Conservation (phyloP, 2,888 invertebrate species). For the Rhingia campestris region DNA sequence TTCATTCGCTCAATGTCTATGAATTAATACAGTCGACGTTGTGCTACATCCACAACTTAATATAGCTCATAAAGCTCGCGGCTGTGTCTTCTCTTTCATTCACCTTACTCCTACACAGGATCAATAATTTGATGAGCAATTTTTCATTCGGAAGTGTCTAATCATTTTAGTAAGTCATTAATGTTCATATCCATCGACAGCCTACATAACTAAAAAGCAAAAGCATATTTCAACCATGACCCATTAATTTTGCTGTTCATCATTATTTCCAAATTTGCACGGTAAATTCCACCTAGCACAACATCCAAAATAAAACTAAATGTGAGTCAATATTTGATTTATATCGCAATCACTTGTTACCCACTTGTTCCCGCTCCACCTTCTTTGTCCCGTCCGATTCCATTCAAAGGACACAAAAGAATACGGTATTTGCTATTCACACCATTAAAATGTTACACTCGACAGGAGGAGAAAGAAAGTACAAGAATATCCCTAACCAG, state of each 20-base stretch:
- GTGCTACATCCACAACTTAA: too few species aligned
- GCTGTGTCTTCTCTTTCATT: too few species aligned
- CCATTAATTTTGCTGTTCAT: slow-evolving; percentile 5
- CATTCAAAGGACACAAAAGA: slow-evolving; percentile 7
- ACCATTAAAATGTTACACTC: slow-evolving; percentile 34
- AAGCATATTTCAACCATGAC: background rate
- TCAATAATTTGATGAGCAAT: too few species aligned
- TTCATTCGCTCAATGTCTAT: too few species aligned
- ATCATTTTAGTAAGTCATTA: too few species aligned
- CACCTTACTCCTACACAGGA: too few species aligned
- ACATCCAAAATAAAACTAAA: slow-evolving; percentile 11
- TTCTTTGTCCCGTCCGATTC: slow-evolving; percentile 6
- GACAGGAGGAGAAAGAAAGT: slow-evolving; percentile 8
- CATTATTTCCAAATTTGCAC: slow-evolving; percentile 14
- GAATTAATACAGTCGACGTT: too few species aligned
- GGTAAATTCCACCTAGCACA: slow-evolving; percentile 16
- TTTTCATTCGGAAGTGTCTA: too few species aligned
- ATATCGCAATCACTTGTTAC: slow-evolving; percentile 37
- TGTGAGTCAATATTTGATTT: slow-evolving; percentile 37
- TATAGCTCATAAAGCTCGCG: too few species aligned
- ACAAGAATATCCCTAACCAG: slow-evolving; percentile 21
- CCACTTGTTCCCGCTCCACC: slow-evolving; percentile 15
- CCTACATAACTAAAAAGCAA: too few species aligned
- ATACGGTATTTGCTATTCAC: slow-evolving; percentile 43
- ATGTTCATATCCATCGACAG: too few species aligned